Conservation (phyloP, 2,888 invertebrate species). For the Scaptomyza tumidula region DNA sequence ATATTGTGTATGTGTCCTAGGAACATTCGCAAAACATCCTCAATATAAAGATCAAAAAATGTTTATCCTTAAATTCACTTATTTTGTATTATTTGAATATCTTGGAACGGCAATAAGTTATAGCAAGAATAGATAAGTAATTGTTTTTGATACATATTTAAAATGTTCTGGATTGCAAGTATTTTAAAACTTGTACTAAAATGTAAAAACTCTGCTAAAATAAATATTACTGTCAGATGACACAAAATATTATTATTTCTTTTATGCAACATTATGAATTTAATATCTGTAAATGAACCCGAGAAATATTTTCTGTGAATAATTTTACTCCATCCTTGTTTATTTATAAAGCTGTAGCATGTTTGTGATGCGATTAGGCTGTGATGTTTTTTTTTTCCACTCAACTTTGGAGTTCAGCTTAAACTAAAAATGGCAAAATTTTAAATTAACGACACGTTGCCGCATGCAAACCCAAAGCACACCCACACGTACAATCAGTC, state of each 20-base stretch:
- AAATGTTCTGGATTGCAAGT: too few species aligned
- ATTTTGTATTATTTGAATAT: too few species aligned
- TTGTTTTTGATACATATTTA: too few species aligned
- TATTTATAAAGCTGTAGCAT: neutral
- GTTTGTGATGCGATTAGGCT: conserved; percentile 40
- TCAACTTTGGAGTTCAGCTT: conserved; percentile 40
- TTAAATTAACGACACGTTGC: conserved; percentile 59
- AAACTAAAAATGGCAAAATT: conserved; percentile 72
- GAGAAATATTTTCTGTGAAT: neutral
- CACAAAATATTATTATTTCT: neutral
- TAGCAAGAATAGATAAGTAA: too few species aligned
- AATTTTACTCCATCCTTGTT: neutral
- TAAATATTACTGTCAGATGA: too few species aligned
- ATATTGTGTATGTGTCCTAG: too few species aligned
- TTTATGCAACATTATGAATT: neutral
- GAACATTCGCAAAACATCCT: neutral
- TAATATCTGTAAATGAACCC: neutral
- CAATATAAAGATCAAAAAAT: too few species aligned
- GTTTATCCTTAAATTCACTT: too few species aligned
- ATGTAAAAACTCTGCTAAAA: too few species aligned
- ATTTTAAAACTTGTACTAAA: too few species aligned
- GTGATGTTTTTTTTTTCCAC: neutral
- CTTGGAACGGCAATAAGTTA: too few species aligned
- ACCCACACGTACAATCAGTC: conserved; percentile 22
- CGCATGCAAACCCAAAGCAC: conserved; percentile 25